Percentiles rank a stretch among this genome's conserved stretches.
These are phyloP conservation scores for Drosophila takahashii DNA, from an alignment of 1,140 invertebrate species.

Conservation along the genomic window DNA sequence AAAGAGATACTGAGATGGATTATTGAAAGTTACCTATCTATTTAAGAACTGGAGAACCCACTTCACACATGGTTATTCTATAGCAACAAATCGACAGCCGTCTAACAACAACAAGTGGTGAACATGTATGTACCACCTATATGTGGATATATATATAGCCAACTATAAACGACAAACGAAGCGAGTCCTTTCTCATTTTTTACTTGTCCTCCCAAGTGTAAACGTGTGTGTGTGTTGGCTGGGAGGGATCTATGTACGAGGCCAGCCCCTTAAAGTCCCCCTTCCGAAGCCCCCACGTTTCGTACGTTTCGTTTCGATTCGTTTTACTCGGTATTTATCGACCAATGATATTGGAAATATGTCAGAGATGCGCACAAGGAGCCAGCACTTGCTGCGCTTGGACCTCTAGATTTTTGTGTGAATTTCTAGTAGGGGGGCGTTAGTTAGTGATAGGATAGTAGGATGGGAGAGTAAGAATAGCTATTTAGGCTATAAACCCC, in stretches of 20 bases:
- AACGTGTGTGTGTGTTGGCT: constrained; percentile 33
- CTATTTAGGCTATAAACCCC: not conserved
- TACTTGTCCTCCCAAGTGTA: constrained; percentile 34
- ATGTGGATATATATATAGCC: not conserved
- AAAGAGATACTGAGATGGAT: too few species aligned
- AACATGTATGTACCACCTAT: constrained; percentile 7
- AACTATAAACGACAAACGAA: constrained; percentile 44
- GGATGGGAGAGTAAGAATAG: not conserved
- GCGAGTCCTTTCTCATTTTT: constrained; percentile 37
- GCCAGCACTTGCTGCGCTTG: constrained; percentile 68
- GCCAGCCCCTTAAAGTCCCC: constrained; percentile 16
- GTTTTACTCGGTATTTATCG: constrained; percentile 83
- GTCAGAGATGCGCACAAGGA: constrained; percentile 84
- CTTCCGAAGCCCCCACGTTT: constrained; percentile 33
- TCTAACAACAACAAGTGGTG: constrained; percentile 45
- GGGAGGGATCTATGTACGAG: constrained; percentile 52
- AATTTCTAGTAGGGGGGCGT: not conserved
- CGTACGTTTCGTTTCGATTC: constrained; percentile 82
- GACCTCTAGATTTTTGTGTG: constrained; percentile 32
- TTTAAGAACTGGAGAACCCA: not conserved
- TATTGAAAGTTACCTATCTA: too few species aligned
- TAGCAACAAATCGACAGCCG: constrained; percentile 1
- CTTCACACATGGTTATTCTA: constrained; percentile 1
- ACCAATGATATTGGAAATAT: constrained; percentile 85
- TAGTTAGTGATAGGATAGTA: not conserved